Base-by-base conservation (phyloP, 2,113 vertebrate species). In the Bothrops jararaca region DNA sequence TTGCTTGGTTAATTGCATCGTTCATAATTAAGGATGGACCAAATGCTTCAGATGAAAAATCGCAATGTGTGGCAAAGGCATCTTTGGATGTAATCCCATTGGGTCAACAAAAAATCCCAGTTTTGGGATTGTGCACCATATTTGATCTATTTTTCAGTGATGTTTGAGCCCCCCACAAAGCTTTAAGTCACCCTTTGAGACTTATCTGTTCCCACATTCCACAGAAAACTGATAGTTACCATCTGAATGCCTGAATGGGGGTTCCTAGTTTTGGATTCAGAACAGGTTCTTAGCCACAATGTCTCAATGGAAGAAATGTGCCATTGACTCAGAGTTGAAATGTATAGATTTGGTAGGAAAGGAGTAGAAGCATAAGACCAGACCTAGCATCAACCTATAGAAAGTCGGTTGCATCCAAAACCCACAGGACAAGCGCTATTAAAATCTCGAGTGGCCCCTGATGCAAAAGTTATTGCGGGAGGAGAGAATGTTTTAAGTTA, bases 1-100 rank as follows among this genome's bases (percentile, higher is more conserved):
- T 12, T 92, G 29, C 42, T 9, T 93, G 20, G 42, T 80, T 95
- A 94, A 92, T 56, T 3, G 85, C 2, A 89, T 39, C 87, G 10
- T 92, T 94, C 58, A 85, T 93, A 64, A 91, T 85, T 87, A 95
- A 42, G 64, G 18, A 54, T 22, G 12, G 52, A 90, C n/a, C 90
- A 90, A 93, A 90, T 2, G 89, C 18, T 57, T 90, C 69, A 64
- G 34, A 64, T 12, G 53, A 93, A 93, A 92, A 39, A 93, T 89
- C 4, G 8, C 26, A 91, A 54, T 22, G 80, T 7, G 0, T 24
- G 24, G 24, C 64, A 45, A 6, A 58, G 29, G 22, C 26, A n/a
- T 12, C 1, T 26, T 22, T 18, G 12, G 52, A 48, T 5, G 29
- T 54, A 29, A 20, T 23, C 24, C 22, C 45, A 89, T 89, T 85